phyloP scores from a whole-genome alignment of 2,888 invertebrate genomes.

The Bembecia ichneumoniformis region DNA sequence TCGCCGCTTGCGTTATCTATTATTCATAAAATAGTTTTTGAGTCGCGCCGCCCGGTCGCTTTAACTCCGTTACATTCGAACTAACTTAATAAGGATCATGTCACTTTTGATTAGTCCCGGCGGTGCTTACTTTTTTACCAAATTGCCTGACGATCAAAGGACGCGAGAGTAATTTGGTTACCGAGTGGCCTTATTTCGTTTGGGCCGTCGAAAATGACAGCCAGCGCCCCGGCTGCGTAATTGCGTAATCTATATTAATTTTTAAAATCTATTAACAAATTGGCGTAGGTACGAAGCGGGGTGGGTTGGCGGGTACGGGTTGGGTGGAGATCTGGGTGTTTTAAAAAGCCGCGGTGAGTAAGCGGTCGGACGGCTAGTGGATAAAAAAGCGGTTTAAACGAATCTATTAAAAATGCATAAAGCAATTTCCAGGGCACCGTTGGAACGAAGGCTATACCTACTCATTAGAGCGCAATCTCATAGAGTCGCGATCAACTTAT shows the following conservation, averaged over 20 bases:
- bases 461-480: constrained; percentile 45
- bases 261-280: constrained; percentile 64
- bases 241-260: constrained; percentile 57
- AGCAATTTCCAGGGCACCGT: constrained; percentile 49
- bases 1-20: constrained; percentile 64
- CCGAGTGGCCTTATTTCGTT: constrained; percentile 39
- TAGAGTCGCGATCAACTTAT: constrained; percentile 7
- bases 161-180: constrained; percentile 34
- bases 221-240: constrained; percentile 29
- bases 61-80: constrained; percentile 54
- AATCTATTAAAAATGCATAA: constrained; percentile 63
- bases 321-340: constrained; percentile 23
- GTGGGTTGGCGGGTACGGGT: constrained; percentile 10
- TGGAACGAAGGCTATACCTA: constrained; percentile 20
- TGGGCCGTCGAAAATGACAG: constrained; percentile 45
- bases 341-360: constrained; percentile 32
- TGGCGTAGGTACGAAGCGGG: constrained; percentile 23
- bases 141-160: constrained; percentile 48
- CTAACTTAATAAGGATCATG: constrained; percentile 69
- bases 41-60: constrained; percentile 63
- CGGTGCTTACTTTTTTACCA: constrained; percentile 39
- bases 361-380: constrained; percentile 33
- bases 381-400: constrained; percentile 64
- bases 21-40: constrained; percentile 74
- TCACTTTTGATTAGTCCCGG: constrained; percentile 65